Percentiles rank a stretch among this genome's conserved stretches.
Conservation (phyloP, 2,888 invertebrate species). For the Cryptops parisi region DNA sequence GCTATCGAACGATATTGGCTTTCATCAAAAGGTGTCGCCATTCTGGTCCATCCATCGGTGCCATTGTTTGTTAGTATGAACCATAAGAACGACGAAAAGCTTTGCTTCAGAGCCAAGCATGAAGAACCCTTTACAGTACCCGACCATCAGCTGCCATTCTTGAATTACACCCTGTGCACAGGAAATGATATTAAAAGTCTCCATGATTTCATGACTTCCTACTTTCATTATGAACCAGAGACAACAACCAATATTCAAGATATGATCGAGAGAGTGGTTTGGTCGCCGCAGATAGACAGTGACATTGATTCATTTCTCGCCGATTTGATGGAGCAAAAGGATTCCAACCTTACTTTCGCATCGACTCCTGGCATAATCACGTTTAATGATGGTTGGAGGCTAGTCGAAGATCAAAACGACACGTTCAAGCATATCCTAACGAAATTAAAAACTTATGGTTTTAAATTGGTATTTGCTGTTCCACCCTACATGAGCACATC, state of each 20-base stretch:
- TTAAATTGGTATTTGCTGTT: constrained; percentile 72
- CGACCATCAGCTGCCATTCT: constrained; percentile 44
- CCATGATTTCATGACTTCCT: constrained; percentile 27
- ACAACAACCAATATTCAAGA: constrained; percentile 29
- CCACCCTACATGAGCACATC: constrained; percentile 76
- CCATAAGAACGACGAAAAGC: constrained; percentile 42
- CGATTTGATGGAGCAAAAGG: neutral
- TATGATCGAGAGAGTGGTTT: constrained; percentile 28
- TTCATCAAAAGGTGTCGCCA: constrained; percentile 67
- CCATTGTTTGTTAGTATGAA: constrained; percentile 66
- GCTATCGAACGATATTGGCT: constrained; percentile 70
- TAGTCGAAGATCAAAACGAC: constrained; percentile 70
- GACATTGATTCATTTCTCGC: no score
- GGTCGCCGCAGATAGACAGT: no score
- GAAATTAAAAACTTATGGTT: constrained; percentile 67
- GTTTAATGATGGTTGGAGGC: constrained; percentile 54
- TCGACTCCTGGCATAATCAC: constrained; percentile 26
- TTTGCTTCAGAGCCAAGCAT: constrained; percentile 63
- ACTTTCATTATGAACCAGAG: constrained; percentile 22
- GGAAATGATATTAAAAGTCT: constrained; percentile 61
- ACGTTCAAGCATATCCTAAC: constrained; percentile 56
- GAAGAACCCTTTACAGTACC: constrained; percentile 27
- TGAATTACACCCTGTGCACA: constrained; percentile 74
- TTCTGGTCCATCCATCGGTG: constrained; percentile 58
- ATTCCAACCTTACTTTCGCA: neutral